These are phyloP conservation scores for Ailurus styani DNA, from an alignment of 2,113 vertebrate genomes.

Conservation along the genomic window DNA sequence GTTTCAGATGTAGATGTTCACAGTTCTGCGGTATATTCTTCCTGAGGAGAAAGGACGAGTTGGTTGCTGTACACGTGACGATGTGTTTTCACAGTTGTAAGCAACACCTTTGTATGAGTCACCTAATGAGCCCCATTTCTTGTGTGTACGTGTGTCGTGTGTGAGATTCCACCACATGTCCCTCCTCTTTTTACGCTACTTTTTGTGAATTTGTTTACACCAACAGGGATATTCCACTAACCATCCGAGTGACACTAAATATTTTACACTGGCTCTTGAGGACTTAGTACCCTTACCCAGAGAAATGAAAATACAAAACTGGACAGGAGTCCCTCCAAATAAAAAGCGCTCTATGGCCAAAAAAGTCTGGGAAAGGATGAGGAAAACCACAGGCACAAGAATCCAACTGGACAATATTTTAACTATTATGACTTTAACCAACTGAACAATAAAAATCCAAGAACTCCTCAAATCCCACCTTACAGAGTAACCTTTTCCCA, in stretches of 20 bases:
- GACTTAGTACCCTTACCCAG: not conserved
- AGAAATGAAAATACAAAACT: not conserved
- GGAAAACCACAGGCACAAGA: not conserved
- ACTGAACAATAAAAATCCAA: not conserved
- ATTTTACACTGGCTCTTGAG: not conserved
- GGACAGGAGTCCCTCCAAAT: not conserved
- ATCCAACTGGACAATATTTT: not conserved
- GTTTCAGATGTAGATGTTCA: too few species aligned
- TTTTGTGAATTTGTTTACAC: not conserved
- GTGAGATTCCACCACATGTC: not conserved
- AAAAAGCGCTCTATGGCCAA: not conserved
- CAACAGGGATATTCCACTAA: not conserved
- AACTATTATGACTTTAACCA: not conserved
- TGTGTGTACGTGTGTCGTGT: not conserved
- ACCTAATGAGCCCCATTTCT: not conserved
- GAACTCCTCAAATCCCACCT: not conserved
- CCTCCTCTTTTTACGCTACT: not conserved
- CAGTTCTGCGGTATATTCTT: not conserved
- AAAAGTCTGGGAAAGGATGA: not conserved
- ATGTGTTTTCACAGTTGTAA: not conserved
- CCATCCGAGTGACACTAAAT: not conserved
- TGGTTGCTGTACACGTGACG: rapidly evolving
- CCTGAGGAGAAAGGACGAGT: not conserved
- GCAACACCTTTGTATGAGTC: not conserved
- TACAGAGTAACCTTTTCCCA: not conserved